Evolutionary conservation across 2,888 invertebrate genomes (phyloP), one percentile per base, ranked within the genome.

Genomic region (Pristionchus fissidentatus): DNA sequence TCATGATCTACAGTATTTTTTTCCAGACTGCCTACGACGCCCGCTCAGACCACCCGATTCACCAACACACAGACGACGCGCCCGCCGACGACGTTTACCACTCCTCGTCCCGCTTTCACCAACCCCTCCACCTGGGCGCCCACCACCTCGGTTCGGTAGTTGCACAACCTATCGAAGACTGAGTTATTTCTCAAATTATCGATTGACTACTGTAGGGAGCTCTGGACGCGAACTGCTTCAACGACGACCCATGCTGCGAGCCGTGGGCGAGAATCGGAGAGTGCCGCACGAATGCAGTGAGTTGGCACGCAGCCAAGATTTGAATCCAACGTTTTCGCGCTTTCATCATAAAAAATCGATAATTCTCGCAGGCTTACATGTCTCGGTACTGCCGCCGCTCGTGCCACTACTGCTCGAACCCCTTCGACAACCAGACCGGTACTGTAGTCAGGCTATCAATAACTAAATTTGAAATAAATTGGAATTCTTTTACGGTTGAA

Each of bases 241-340:
- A 91, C 85, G 90, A 90, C 81, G 91, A 91, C 86, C 91, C 91
- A 15, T 91, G 91, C 86, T 91, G 91, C 83, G 85, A 87, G 32
- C 88, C 90, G 10, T 91, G 91, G 91, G 86, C 90, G 7, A 80
- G 87, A 35, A 66, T 75, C 46, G 85, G 85, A 52, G 91, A 91
- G 81, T 91, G 91, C 83, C 79, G 85, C 35, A 85, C 86, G 19
- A 91, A 91, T 82, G 82, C 85, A 0, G 83, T 83, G 35, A 60
- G 81, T 66, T 70, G 70, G 41, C 43, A 70, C n/a, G 10, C 26
- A 13, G 70, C 41, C 70, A 70, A 4, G 70, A 70, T 70, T 70
- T 41, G 52, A 77, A 77, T 77, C 19, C n/a, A n/a, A n/a, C n/a
- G n/a, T n/a, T n/a, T n/a, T n/a, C n/a, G 52, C 52, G 46, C 15